Base-by-base conservation (phyloP, 2,113 vertebrate genomes). In the Columba janthina region DNA sequence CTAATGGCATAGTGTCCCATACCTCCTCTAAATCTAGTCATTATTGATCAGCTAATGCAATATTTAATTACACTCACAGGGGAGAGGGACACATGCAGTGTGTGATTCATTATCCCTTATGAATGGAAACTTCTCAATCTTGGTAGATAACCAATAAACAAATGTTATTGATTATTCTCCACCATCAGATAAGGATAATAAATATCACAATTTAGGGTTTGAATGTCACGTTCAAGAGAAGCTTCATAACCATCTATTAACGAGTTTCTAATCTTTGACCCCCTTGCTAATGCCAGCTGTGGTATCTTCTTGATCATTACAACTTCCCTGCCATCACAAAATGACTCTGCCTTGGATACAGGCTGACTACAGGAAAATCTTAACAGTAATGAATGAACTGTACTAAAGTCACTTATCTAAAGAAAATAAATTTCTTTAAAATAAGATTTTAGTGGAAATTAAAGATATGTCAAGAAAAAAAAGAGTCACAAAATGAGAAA, bases 11-110 rank as follows among this genome's bases (percentile, higher is more conserved):
- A 28, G 10, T 71, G 18, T 70, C 75, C 58, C 19, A 46, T 67
- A 42, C 28, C 29, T 15, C 12, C 56, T 62, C 51, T 86, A 96
- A 96, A 58, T 78, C 91, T 72, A 88, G 92, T 94, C 96, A 58
- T 78, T 95, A 97, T 95, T 95, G 84, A 97, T 96, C 75, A 93
- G 58, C 62, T 86, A 85, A 69, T 69, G 93, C 93, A 96, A 79
- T 88, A 71, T 93, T 76, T 96, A 92, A 88, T 97, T 96, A 96
- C 38, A 85, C 16, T 93, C 5, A 2, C 24, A 40, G 26, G 8
- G 38, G 65, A 90, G 40, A 89, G 40, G 85, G 51, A 94, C 83
- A 97, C 90, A 29, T 94, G 80, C 88, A 79, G 57, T 79, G 31
- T 73, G 36, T 92, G 36, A 90, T 74, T 91, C 80, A 94, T 96